Evolutionary conservation across 2,888 invertebrate species (phyloP).

Genomic region (Mythimna pallens): DNA sequence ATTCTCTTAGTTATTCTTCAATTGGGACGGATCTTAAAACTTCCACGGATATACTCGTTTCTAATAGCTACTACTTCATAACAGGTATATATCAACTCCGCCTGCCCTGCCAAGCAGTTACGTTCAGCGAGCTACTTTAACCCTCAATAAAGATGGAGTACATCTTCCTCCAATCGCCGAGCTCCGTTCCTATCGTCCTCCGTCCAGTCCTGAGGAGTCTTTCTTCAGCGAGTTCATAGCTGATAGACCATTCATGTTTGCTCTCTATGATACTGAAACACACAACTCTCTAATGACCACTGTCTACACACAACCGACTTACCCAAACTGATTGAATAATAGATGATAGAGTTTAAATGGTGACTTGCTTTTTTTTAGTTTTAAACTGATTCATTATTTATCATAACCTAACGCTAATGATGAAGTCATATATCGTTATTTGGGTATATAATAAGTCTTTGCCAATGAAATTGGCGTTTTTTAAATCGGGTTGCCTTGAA

Average conservation of each 20-base stretch:
- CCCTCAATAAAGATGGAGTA: slow-evolving; percentile 42
- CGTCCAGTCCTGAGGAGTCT: slow-evolving; percentile 19
- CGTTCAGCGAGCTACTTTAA: slow-evolving; percentile 54
- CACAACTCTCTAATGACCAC: slow-evolving; percentile 10
- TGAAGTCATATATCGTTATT: too few relatives aligned
- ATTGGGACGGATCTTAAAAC: too few relatives aligned
- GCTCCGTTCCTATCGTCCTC: background rate
- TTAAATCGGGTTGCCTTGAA: too few relatives aligned
- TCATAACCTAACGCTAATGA: too few relatives aligned
- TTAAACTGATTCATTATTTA: too few relatives aligned
- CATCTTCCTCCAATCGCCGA: slow-evolving; percentile 11
- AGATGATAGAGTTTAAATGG: background rate
- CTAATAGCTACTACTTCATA: background rate
- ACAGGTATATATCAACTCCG: slow-evolving; percentile 51
- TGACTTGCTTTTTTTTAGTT: too few relatives aligned
- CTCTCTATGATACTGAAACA: slow-evolving; percentile 44
- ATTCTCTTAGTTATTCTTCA: too few relatives aligned
- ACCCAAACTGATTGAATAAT: slow-evolving; percentile 21
- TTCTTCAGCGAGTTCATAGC: slow-evolving; percentile 49
- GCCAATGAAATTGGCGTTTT: too few relatives aligned
- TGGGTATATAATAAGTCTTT: too few relatives aligned
- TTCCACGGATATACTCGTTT: too few relatives aligned
- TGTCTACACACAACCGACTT: slow-evolving; percentile 49
- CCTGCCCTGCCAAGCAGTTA: slow-evolving; percentile 56
- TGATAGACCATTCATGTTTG: slow-evolving; percentile 48